Evolutionary conservation across 2,113 vertebrate genomes (phyloP), one percentile per base, ranked within the genome.

Genomic region (Forbesichthys agassizii): DNA sequence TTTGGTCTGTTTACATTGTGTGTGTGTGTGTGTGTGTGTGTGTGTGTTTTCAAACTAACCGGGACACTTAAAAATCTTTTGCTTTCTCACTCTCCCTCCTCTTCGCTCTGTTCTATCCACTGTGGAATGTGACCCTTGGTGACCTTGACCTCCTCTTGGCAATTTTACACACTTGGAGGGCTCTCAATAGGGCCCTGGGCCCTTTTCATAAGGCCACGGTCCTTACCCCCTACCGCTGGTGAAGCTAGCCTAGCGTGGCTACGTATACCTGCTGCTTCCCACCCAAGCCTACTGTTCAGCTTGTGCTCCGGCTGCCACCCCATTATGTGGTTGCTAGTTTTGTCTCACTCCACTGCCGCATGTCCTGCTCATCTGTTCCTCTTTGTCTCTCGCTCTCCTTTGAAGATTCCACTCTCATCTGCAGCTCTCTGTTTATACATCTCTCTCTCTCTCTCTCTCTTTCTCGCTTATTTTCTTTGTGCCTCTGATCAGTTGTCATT

Each of bases 101-200:
- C 58, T 64, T 42, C 27, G 53, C 61, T 66, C 33, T 68, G 80
- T 77, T 66, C 72, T 79, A 82, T 27, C 71, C 71, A 54, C 61
- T 81, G 71, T 82, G 90, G 92, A 93, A 93, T 93, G 84, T 92
- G 90, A 92, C 90, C 92, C 79, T 46, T 90, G 63, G 66, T 80
- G 85, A 88, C 85, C 88, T 90, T 90, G 89, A 90, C 85, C 54
- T 89, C 78, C 69, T 81, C 83, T 86, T 65, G 65, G 81, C 85
- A 88, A 88, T 91, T 91, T 91, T 86, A 66, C 91, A 92, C 91
- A 91, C 89, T 89, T 90, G 89, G 88, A 77, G 77, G 84, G 85
- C 18, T 88, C 82, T 90, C 78, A 91, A 92, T 92, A 80, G 87
- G 69, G 14, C 79, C 81, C 63, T 2, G 20, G 78, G 76, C 68